Evolutionary conservation across 1,140 invertebrate species (phyloP).

Genomic region (Drosophila kurseongensis): DNA sequence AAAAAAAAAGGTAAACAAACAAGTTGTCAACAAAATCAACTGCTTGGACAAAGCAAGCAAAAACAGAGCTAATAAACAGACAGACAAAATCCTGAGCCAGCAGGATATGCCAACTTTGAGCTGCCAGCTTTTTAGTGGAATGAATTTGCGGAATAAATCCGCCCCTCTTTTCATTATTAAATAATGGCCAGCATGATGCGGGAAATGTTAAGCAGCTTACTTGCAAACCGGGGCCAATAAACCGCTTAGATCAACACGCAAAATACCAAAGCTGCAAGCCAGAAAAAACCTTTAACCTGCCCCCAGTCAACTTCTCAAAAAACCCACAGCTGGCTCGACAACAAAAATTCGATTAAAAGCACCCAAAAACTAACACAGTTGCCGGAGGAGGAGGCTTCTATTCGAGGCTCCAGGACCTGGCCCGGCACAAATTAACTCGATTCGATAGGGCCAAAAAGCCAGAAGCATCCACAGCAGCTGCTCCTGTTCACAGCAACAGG

Average conservation of each 20-base stretch:
- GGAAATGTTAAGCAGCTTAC: conserved; percentile 40
- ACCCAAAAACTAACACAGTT: conserved; percentile 48
- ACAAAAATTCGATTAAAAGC: conserved; percentile 54
- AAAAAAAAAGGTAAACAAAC: conserved; percentile 25
- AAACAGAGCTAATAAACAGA: conserved; percentile 25
- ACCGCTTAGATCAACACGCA: conserved; percentile 57
- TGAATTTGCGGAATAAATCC: not conserved
- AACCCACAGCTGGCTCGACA: conserved; percentile 22
- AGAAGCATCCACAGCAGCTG: conserved; percentile 43
- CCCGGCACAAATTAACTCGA: conserved; percentile 57
- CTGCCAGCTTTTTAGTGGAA: not conserved
- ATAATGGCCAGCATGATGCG: conserved; percentile 28
- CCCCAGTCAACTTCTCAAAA: not conserved
- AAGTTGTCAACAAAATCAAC: conserved; percentile 31
- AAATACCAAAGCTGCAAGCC: conserved; percentile 32
- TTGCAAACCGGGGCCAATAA: conserved; percentile 52
- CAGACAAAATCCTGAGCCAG: conserved; percentile 19
- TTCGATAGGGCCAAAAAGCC: conserved; percentile 53
- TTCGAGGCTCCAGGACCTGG: conserved; percentile 19
- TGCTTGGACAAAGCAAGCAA: conserved; percentile 14
- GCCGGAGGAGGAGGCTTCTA: conserved; percentile 4
- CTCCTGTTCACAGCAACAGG: conserved; percentile 32
- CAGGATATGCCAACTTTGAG: conserved; percentile 34
- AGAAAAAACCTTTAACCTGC: conserved; percentile 46
- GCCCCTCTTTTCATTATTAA: conserved; percentile 42